A percentile compares a stretch with the other conserved stretches of the same genome.
phyloP scores from a whole-genome alignment of 2,113 vertebrate species.

The Thymallus thymallus region DNA sequence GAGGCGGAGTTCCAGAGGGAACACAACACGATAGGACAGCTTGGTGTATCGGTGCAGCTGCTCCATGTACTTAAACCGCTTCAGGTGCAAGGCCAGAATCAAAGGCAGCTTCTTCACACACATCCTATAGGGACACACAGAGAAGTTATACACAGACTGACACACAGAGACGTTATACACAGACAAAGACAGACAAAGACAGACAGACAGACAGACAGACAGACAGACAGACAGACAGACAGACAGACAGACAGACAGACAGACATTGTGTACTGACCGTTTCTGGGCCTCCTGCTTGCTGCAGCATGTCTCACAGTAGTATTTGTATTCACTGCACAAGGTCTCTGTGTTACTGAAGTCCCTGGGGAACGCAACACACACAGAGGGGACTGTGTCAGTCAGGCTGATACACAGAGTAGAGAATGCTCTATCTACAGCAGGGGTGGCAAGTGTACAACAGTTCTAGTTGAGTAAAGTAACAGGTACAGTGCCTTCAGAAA shows the following conservation, averaged over 20 bases:
- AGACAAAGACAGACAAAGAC: too few species aligned
- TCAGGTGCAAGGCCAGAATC: slow-evolving; percentile 96
- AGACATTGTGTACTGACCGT: slow-evolving; percentile 72
- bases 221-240: neutral
- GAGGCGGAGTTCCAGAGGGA: slow-evolving; percentile 91
- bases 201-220: too few species aligned
- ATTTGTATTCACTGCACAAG: slow-evolving; percentile 95
- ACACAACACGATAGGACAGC: slow-evolving; percentile 93
- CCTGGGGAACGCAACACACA: slow-evolving; percentile 69
- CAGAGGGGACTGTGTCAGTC: neutral
- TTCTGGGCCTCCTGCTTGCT: slow-evolving; percentile 98
- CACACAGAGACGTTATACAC: too few species aligned
- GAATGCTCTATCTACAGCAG: neutral
- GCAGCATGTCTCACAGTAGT: slow-evolving; percentile 97
- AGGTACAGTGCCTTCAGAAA: too few species aligned
- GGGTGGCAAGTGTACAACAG: too few species aligned
- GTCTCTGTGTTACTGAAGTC: slow-evolving; percentile 99
- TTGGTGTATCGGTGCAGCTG: slow-evolving; percentile 95
- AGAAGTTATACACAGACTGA: neutral
- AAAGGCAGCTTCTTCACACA: slow-evolving; percentile 94
- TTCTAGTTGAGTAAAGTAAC: too few species aligned
- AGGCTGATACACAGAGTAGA: neutral
- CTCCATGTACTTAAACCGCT: slow-evolving; percentile 98
- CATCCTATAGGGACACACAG: slow-evolving; percentile 78
- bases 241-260: too few species aligned